phyloP scores from a whole-genome alignment of 2,113 vertebrate species.

The Mustela lutreola region DNA sequence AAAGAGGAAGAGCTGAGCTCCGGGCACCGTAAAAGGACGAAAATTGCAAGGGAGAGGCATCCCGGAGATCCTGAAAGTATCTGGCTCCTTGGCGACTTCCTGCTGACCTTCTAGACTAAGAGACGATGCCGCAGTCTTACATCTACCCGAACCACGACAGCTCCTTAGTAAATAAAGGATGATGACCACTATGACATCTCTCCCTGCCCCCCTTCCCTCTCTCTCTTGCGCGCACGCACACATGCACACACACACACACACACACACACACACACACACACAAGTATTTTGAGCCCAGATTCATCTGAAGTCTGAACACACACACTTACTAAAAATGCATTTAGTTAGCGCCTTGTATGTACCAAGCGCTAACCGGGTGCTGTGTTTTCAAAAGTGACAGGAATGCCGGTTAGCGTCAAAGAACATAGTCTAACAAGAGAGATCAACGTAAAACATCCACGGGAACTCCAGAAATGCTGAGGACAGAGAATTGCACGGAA shows the following conservation, averaged over 20 bases:
- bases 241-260: too few species aligned
- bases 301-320: neutral
- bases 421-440: neutral
- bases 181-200: neutral
- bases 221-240: neutral
- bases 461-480: neutral
- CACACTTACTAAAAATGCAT: neutral
- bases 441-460: neutral
- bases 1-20: slow-evolving; percentile 61
- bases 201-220: neutral
- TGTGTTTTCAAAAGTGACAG: neutral
- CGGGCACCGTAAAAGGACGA: neutral
- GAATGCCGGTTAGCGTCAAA: neutral
- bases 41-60: accelerated
- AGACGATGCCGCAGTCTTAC: neutral
- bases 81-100: neutral
- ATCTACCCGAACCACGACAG: neutral
- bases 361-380: neutral
- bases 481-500: accelerated
- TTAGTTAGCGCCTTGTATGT: neutral
- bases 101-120: neutral
- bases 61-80: neutral
- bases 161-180: neutral
- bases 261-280: neutral
- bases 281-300: neutral